A percentile compares a stretch with the other conserved stretches of the same genome.
phyloP scores from a whole-genome alignment of 2,113 vertebrate genomes.

The Myocastor coypus region DNA sequence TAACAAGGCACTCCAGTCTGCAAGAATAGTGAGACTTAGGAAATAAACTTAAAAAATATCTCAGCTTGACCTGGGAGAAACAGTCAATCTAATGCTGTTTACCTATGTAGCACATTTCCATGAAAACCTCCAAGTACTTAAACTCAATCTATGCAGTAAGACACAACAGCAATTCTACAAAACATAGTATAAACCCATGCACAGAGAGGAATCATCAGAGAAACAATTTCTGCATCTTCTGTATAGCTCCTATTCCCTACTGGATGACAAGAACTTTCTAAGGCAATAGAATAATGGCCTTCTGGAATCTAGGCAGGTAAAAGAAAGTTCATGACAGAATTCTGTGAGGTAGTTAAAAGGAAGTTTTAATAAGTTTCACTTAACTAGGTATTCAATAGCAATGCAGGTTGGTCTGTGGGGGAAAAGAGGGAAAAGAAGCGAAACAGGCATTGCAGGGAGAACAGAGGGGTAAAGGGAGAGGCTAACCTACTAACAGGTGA shows the following conservation, averaged over 20 bases:
- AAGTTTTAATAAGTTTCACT: neutral
- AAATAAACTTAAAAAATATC: conserved; percentile 61
- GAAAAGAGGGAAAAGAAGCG: neutral
- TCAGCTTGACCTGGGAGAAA: conserved; percentile 9
- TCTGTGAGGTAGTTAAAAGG: neutral
- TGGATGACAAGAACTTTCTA: conserved; percentile 20
- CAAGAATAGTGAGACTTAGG: conserved; percentile 34
- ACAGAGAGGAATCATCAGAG: neutral
- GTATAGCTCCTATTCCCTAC: conserved; percentile 25
- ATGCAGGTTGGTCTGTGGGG: too few relatives aligned
- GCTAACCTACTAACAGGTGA: neutral
- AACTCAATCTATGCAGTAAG: neutral
- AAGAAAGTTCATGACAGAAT: neutral
- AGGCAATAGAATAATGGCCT: conserved; percentile 10
- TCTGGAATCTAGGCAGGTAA: conserved; percentile 15
- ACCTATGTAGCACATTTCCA: neutral
- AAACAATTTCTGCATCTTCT: neutral
- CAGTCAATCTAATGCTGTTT: conserved; percentile 36
- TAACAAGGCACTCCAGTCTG: conserved; percentile 67
- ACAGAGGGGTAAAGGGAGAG: too few relatives aligned
- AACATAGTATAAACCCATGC: neutral
- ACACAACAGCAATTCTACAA: neutral
- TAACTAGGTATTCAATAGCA: neutral
- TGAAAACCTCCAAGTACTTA: conserved; percentile 51
- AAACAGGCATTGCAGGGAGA: too few relatives aligned